Evolutionary conservation across 2,888 invertebrate species (phyloP).

Genomic region (Stramonita haemastoma): DNA sequence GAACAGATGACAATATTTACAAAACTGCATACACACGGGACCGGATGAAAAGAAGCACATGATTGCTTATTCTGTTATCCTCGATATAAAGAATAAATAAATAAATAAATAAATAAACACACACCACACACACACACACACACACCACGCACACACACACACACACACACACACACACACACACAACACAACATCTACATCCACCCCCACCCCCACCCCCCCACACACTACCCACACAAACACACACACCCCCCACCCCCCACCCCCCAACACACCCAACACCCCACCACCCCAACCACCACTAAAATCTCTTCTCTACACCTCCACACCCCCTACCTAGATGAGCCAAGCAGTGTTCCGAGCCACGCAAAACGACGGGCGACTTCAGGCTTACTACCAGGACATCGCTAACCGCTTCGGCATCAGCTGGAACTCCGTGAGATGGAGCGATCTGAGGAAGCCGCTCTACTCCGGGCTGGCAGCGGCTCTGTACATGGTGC

Average conservation of each 20-base stretch:
- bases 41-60: too few relatives aligned
- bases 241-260: neutral
- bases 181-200: neutral
- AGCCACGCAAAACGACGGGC: slow-evolving; percentile 49
- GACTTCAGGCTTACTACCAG: slow-evolving; percentile 22
- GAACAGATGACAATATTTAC: too few relatives aligned
- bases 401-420: slow-evolving; percentile 53
- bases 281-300: neutral
- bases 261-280: neutral
- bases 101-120: too few relatives aligned
- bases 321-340: slow-evolving; percentile 41
- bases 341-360: slow-evolving; percentile 54
- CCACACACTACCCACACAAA: neutral
- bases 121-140: too few relatives aligned
- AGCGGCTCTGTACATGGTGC: slow-evolving; percentile 56
- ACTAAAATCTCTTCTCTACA: neutral
- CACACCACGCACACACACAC: neutral
- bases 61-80: too few relatives aligned
- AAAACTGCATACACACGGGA: too few relatives aligned
- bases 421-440: slow-evolving; percentile 60
- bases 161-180: neutral
- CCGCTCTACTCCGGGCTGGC: slow-evolving; percentile 67
- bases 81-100: too few relatives aligned
- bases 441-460: slow-evolving; percentile 60
- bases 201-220: neutral